Evolutionary conservation across 2,888 invertebrate species (phyloP), one percentile per base, ranked within the genome.

Genomic region (Cryptosula pallasiana): DNA sequence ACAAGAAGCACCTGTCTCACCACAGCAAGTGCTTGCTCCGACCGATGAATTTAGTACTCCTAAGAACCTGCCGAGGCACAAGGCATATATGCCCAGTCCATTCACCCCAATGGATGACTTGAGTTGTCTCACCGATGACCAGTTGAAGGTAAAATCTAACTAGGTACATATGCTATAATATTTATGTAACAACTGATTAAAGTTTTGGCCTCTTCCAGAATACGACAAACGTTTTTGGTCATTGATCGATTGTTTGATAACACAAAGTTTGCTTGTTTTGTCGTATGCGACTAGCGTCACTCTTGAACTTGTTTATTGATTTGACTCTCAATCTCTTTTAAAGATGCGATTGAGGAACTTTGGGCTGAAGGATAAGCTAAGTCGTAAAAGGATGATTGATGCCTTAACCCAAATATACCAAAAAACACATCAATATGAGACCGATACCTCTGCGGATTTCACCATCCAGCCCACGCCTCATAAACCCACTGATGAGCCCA

Each of bases 81-180:
- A 63, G 63, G 63, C 63, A 32, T 63, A 63, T 27, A n/a, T 63
- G 2, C 63, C 63, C 16, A 63, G 63, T 32, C 63, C 63, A 3
- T 63, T 32, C 63, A 63, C 63, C 25, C 63, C 63, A 13, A 63
- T 63, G 63, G 63, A 63, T 9, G 32, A 63, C 63, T 63, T 29
- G 3, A 34, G 32, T 16, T 32, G 5, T 25, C 32, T 63, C 63
- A 63, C 29, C 32, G 63, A 63, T 63, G 29, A 63, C 13, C 63
- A 63, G 34, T 32, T 63, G 5, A 63, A 63, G 63, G 63, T 57
- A 5, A 23, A 25, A n/a, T n/a, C n/a, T n/a, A n/a, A n/a, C n/a
- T n/a, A n/a, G n/a, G n/a, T n/a, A n/a, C n/a, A n/a, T n/a, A n/a
- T n/a, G n/a, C n/a, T n/a, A n/a, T n/a, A n/a, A n/a, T n/a, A n/a